Conservation (phyloP, 2,113 vertebrate species). For the Callorhinus ursinus region DNA sequence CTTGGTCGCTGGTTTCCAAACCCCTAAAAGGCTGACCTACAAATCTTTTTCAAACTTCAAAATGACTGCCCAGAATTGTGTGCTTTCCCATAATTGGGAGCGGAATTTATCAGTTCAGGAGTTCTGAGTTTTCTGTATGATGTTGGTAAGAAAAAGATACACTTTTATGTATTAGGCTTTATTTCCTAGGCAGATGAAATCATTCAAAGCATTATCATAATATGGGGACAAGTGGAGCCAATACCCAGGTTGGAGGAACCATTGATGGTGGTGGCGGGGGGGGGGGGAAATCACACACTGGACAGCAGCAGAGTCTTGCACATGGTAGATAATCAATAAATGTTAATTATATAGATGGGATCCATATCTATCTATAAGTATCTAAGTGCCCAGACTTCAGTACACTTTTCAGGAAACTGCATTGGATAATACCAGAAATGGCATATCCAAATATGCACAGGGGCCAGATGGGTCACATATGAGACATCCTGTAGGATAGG, state of each 20-base stretch:
- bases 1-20: neutral
- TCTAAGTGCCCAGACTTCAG: neutral
- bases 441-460: neutral
- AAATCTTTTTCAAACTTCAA: neutral
- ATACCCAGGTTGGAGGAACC: neutral
- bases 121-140: neutral
- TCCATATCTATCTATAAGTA: neutral
- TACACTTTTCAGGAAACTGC: neutral
- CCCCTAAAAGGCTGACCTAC: neutral
- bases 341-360: neutral
- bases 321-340: neutral
- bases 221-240: neutral
- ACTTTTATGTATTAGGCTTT: neutral
- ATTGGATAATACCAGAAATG: neutral
- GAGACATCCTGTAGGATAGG: neutral
- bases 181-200: neutral
- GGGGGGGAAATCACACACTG: too few species aligned
- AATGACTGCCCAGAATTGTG: neutral
- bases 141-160: neutral
- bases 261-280: neutral
- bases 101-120: neutral
- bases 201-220: neutral
- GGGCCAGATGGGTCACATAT: neutral
- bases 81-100: neutral
- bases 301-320: neutral